These are phyloP conservation scores for Diloba caeruleocephala DNA, from an alignment of 2,888 invertebrate species.

Conservation along the genomic window DNA sequence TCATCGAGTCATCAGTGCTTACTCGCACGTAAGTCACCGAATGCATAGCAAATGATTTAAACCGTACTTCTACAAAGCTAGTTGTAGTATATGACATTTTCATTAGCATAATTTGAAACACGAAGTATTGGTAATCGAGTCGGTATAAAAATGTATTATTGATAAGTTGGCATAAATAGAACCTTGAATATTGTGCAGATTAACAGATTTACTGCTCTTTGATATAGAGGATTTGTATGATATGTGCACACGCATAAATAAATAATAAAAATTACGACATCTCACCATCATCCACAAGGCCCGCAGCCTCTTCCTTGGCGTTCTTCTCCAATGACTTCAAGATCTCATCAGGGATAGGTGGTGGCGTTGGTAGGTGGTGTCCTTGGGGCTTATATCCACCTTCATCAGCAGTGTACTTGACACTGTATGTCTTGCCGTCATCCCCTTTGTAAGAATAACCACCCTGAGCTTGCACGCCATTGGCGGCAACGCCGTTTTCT, in stretches of 20 bases:
- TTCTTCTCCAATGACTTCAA: constrained; percentile 76
- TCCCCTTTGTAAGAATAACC: constrained; percentile 79
- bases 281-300: constrained; percentile 80
- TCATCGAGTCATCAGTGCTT: too few species aligned
- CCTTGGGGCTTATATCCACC: constrained; percentile 77
- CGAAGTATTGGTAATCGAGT: too few species aligned
- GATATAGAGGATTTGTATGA: background rate
- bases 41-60: too few species aligned
- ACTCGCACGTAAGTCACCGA: too few species aligned
- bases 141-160: too few species aligned
- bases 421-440: constrained; percentile 79
- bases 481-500: constrained; percentile 69
- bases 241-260: too few species aligned
- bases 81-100: too few species aligned
- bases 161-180: too few species aligned
- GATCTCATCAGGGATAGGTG: constrained; percentile 79
- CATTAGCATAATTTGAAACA: too few species aligned
- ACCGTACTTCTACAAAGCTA: too few species aligned
- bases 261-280: constrained; percentile 11
- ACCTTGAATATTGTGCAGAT: too few species aligned
- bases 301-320: constrained; percentile 78
- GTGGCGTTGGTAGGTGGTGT: constrained; percentile 79
- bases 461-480: constrained; percentile 77
- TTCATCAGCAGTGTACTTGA: constrained; percentile 79
- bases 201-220: too few species aligned